Percentiles rank a stretch among this genome's conserved stretches.
Evolutionary conservation across 2,888 invertebrate species (phyloP).

Genomic region (Phalera bucephala): DNA sequence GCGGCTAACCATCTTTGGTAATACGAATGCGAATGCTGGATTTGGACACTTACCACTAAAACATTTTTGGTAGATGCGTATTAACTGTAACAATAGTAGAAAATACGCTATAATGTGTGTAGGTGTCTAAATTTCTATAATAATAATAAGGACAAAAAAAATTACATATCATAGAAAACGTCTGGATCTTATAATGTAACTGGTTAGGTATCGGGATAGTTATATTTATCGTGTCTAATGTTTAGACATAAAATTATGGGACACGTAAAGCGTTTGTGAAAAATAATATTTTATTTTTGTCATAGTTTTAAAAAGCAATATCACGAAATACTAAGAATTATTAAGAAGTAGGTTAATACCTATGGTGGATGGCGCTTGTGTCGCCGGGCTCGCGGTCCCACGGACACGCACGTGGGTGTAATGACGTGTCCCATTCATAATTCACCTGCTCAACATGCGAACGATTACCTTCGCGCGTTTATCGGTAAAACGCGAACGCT

Average conservation of each 20-base stretch:
- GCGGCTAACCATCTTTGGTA: slow-evolving; percentile 49
- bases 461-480: slow-evolving; percentile 52
- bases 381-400: slow-evolving; percentile 25
- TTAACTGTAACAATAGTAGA: not conserved
- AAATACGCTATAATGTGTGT: no score
- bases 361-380: slow-evolving; percentile 23
- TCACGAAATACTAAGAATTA: not conserved
- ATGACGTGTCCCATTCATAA: slow-evolving; percentile 69
- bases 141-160: no score
- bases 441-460: slow-evolving; percentile 60
- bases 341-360: not conserved
- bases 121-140: no score
- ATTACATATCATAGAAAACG: no score
- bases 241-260: no score
- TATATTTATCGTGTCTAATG: no score
- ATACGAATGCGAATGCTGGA: slow-evolving; percentile 36
- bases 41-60: not conserved
- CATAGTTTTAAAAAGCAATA: not conserved
- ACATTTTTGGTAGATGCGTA: not conserved
- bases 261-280: not conserved
- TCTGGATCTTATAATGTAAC: no score
- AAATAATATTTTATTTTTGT: not conserved
- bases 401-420: slow-evolving; percentile 37
- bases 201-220: no score
- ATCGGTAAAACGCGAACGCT: slow-evolving; percentile 55